Evolutionary conservation across 1,140 invertebrate species (phyloP).

Genomic region (Idris sp.): DNA sequence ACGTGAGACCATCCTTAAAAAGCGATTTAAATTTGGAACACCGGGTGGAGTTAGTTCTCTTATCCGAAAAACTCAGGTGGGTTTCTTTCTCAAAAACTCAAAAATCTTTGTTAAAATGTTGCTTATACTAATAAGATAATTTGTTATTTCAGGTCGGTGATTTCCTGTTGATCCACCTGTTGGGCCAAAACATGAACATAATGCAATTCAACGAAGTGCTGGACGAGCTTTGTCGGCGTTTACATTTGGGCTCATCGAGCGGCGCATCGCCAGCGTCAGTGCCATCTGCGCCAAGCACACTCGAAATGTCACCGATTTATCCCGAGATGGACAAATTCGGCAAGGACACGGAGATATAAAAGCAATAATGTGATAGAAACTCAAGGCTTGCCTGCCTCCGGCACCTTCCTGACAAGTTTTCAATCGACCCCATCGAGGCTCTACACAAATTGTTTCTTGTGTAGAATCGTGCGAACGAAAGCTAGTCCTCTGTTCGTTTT

Average conservation of each 20-base stretch:
- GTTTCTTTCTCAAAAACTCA: too few species aligned
- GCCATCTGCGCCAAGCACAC: conserved; percentile 88
- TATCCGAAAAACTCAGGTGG: conserved; percentile 89
- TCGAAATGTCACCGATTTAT: conserved; percentile 91
- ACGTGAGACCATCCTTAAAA: conserved; percentile 87
- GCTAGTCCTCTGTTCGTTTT: conserved; percentile 57
- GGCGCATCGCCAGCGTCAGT: conserved; percentile 86
- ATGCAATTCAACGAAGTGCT: conserved; percentile 88
- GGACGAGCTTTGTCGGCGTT: conserved; percentile 80
- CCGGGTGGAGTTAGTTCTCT: conserved; percentile 84
- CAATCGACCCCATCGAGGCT: conserved; percentile 52
- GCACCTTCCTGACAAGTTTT: conserved; percentile 39
- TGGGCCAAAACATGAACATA: conserved; percentile 91
- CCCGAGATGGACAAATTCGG: conserved; percentile 86
- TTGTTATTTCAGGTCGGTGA: conserved; percentile 87
- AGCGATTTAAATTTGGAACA: conserved; percentile 86
- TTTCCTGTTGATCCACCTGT: conserved; percentile 88
- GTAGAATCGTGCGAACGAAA: conserved; percentile 52
- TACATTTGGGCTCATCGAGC: conserved; percentile 84
- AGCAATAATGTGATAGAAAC: conserved; percentile 68
- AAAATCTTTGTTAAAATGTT: too few species aligned
- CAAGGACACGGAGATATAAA: conserved; percentile 89
- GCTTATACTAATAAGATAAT: too few species aligned
- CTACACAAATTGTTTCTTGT: conserved; percentile 36
- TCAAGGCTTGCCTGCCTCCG: conserved; percentile 50